Evolutionary conservation across 2,888 invertebrate genomes (phyloP).

Genomic region (Andricus curvator): DNA sequence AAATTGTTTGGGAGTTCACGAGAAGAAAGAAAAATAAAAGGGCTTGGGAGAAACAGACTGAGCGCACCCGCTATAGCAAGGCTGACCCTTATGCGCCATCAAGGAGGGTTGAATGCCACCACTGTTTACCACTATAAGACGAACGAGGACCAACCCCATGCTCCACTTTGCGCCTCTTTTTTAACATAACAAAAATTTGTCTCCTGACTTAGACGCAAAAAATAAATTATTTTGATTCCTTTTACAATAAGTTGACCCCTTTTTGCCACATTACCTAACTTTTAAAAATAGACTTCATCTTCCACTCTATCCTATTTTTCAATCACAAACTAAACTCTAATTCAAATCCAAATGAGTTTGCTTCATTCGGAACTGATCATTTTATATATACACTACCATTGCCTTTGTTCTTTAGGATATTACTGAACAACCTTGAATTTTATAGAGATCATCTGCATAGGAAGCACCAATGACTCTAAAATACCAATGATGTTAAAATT

Average conservation of each 20-base stretch:
- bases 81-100: constrained; percentile 32
- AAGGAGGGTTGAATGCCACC: constrained; percentile 24
- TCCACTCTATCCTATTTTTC: background rate
- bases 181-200: background rate
- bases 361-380: background rate
- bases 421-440: too few species aligned
- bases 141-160: constrained; percentile 13
- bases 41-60: background rate
- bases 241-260: background rate
- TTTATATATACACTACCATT: background rate
- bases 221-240: background rate
- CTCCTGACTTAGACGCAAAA: background rate
- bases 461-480: background rate
- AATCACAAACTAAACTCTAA: background rate
- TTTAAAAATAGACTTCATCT: background rate
- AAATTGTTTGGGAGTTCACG: constrained; percentile 12
- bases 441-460: constrained; percentile 17
- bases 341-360: background rate
- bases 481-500: constrained; percentile 24
- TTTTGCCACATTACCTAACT: background rate
- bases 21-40: constrained; percentile 19
- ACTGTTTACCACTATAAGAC: constrained; percentile 34
- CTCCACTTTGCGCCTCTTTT: constrained; percentile 19
- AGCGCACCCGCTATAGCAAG: background rate
- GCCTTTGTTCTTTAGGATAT: too few species aligned